Base-by-base conservation (phyloP, 2,113 vertebrate genomes). In the Trichomycterus rosablanca region DNA sequence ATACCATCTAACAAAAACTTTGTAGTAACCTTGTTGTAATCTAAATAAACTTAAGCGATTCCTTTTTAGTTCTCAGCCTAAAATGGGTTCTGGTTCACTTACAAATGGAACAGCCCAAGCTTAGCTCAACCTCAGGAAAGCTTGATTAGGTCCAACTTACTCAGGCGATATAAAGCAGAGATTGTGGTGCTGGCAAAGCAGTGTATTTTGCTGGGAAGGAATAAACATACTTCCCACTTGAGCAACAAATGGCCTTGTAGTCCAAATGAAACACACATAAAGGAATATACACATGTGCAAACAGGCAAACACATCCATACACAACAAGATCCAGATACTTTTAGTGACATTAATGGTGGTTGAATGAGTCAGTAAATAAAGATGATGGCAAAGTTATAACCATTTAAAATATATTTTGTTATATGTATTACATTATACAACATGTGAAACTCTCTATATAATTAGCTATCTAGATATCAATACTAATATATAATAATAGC, bases 221-320 rank as follows among this genome's bases (percentile, higher is more conserved):
- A 63, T 63, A 68, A 68, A 68, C 66, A 63, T 59, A 35, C 43
- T 39, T 62, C 43, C 50, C 40, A 45, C 42, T 54, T 22, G 43
- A 57, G 59, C 35, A 9, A 35, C 6, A 20, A 39, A 51, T 57
- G 66, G 66, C 52, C 51, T 42, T 68, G 59, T 56, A n/a, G 35
- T 50, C 51, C 19, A 48, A 30, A 56, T 44, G 0, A 54, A 53
- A 54, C 22, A 68, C 22, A 55, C 40, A 39, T 45, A 61, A 5
- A 40, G n/a, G 24, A 23, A 15, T 28, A 28, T 14, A 60, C 37
- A 54, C 49, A 44, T 19, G 15, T 20, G 50, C 39, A 67, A 14
- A 67, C 46, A 67, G 16, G 34, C 22, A 51, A n/a, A 59, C 19
- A 60, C 12, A 52, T 23, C 23, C 7, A 50, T 43, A 49, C 44